Evolutionary conservation across 2,797 vertebrate genomes (phyloP).

Genomic region (Valencia hispanica): DNA sequence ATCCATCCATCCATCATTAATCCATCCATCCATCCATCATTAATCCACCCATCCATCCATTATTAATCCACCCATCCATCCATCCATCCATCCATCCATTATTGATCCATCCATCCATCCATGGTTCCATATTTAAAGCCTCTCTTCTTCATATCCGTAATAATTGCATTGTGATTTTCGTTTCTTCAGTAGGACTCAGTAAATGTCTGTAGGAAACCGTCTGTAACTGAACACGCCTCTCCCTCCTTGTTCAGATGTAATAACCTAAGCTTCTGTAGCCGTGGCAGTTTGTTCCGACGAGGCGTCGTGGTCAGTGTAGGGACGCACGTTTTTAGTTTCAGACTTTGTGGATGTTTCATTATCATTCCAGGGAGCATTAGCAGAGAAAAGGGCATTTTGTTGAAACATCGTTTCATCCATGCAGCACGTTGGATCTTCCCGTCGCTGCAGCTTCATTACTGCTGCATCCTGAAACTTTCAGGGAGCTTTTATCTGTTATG

Average conservation of each 20-base stretch:
- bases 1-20: too few species aligned
- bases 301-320: not conserved
- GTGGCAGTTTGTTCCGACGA: not conserved
- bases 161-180: too few species aligned
- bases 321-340: not conserved
- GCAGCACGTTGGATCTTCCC: not conserved
- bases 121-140: too few species aligned
- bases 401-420: conserved; percentile 4
- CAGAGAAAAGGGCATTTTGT: conserved; percentile 14
- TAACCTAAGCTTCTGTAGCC: not conserved
- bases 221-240: too few species aligned
- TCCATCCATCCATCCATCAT: too few species aligned
- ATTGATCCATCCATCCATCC: not conserved
- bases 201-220: too few species aligned
- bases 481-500: conserved; percentile 31
- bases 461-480: conserved; percentile 7
- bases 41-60: too few species aligned
- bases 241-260: not conserved
- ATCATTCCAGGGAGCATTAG: not conserved
- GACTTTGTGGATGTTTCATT: not conserved
- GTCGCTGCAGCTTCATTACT: conserved; percentile 13
- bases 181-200: too few species aligned
- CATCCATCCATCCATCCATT: not conserved
- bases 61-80: too few species aligned
- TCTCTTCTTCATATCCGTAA: too few species aligned